These are phyloP conservation scores for Drosophila macrospina DNA, from an alignment of 2,888 invertebrate genomes.

Conservation along the genomic window DNA sequence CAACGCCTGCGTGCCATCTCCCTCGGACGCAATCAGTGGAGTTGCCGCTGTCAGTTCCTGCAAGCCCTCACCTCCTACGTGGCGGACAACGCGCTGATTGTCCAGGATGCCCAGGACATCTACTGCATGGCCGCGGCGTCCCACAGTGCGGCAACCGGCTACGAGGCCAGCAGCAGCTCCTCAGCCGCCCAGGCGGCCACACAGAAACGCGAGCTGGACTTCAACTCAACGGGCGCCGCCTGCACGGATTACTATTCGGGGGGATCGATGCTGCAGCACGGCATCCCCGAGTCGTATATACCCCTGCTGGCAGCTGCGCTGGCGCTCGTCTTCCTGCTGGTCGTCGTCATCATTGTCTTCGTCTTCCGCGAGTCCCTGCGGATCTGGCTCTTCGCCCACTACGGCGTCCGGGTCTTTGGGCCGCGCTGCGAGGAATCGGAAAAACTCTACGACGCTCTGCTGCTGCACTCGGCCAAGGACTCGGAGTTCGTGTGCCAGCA, in stretches of 20 bases:
- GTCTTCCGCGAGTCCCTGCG: constrained; percentile 94
- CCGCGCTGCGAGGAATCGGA: constrained; percentile 92
- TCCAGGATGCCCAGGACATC: constrained; percentile 92
- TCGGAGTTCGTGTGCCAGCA: constrained; percentile 95
- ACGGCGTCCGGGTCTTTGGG: constrained; percentile 92
- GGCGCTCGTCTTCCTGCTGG: constrained; percentile 91
- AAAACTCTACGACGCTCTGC: constrained; percentile 95
- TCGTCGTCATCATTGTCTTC: constrained; percentile 91
- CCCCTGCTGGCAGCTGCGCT: constrained; percentile 93
- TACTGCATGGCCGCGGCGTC: constrained; percentile 89
- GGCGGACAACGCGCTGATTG: constrained; percentile 92
- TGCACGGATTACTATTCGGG: constrained; percentile 95
- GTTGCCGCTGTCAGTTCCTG: constrained; percentile 95
- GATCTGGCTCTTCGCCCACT: constrained; percentile 94
- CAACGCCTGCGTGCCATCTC: constrained; percentile 85
- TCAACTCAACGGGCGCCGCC: constrained; percentile 91
- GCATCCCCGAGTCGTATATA: constrained; percentile 92
- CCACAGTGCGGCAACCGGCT: constrained; percentile 16
- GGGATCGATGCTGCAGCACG: constrained; percentile 91
- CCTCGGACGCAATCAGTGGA: constrained; percentile 94
- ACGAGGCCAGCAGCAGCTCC: constrained; percentile 33
- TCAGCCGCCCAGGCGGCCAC: constrained; percentile 77
- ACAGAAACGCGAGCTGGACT: constrained; percentile 90
- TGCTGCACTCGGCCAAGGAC: constrained; percentile 96
- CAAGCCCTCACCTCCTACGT: constrained; percentile 94